phyloP scores from a whole-genome alignment of 2,888 invertebrate species.

The Priocnemis perturbator region DNA sequence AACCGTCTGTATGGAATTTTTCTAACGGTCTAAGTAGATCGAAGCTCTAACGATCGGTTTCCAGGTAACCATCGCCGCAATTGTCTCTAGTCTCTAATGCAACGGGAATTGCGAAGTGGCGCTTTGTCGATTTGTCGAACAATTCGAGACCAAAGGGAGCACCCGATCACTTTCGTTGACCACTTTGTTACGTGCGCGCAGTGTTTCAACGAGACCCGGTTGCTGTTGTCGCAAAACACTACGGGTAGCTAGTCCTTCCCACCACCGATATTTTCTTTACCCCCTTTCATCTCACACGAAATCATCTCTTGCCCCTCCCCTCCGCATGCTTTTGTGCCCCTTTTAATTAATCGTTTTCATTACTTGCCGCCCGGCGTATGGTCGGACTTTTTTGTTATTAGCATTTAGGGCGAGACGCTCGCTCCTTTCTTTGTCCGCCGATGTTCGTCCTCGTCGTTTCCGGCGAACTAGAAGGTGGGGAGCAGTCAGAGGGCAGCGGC shows the following conservation, averaged over 20 bases:
- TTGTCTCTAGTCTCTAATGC: slow-evolving; percentile 3
- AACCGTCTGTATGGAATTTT: too few relatives aligned
- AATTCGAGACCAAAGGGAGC: background rate
- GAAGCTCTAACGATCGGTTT: background rate
- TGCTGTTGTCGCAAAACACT: background rate
- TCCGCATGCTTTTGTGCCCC: background rate
- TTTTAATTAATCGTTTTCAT: slow-evolving; percentile 63
- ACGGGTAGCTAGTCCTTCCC: background rate
- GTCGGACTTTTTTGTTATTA: slow-evolving; percentile 61
- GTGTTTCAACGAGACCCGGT: background rate
- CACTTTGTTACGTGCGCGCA: background rate
- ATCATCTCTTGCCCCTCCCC: background rate
- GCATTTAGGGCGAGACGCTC: slow-evolving; percentile 46
- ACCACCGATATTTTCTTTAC: background rate
- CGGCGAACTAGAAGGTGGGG: background rate
- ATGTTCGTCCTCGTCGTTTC: background rate
- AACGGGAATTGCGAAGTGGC: background rate
- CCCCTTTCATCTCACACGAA: too few relatives aligned
- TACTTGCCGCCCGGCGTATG: slow-evolving; percentile 41
- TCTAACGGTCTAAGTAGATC: background rate
- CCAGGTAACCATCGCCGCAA: background rate
- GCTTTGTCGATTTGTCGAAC: background rate
- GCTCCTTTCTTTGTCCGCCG: background rate
- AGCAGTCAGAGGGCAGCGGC: background rate
- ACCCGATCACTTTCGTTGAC: too few relatives aligned